These are phyloP conservation scores for Rattus rattus DNA, from an alignment of 2,113 vertebrate genomes.

Conservation along the genomic window DNA sequence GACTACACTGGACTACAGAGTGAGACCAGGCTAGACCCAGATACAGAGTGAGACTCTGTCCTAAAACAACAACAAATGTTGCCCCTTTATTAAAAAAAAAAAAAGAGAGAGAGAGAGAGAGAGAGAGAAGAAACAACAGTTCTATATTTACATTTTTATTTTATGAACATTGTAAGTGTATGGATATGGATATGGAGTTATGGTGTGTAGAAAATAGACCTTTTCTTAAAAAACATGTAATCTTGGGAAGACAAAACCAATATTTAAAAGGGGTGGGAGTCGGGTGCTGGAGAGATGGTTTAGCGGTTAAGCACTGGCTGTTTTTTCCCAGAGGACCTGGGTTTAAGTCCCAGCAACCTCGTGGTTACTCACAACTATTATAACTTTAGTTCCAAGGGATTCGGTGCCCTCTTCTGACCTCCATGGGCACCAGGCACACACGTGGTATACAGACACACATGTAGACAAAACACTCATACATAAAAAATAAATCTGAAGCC, in stretches of 20 bases:
- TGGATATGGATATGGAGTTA: background rate
- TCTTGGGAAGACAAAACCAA: slow-evolving; percentile 55
- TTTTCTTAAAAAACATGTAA: slow-evolving; percentile 39
- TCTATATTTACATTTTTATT: slow-evolving; percentile 7
- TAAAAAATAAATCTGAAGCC: background rate
- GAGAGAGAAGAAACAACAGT: background rate
- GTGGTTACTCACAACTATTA: background rate
- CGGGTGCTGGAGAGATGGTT: background rate
- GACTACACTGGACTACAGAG: background rate
- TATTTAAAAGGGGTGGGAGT: background rate
- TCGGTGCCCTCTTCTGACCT: background rate
- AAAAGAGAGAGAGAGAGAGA: background rate
- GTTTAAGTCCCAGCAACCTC: background rate
- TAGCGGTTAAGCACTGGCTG: background rate
- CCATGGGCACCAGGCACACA: background rate
- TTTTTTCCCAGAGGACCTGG: background rate
- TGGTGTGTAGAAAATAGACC: background rate
- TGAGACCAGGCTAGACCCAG: background rate
- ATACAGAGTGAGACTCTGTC: background rate
- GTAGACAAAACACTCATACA: background rate
- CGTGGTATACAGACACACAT: background rate
- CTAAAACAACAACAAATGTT: background rate
- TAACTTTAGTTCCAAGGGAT: background rate
- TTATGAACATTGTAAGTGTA: slow-evolving; percentile 31
- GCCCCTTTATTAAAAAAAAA: slow-evolving; percentile 14